These are phyloP conservation scores for Lagocephalus sceleratus DNA, from an alignment of 2,797 vertebrate genomes.

Conservation along the genomic window DNA sequence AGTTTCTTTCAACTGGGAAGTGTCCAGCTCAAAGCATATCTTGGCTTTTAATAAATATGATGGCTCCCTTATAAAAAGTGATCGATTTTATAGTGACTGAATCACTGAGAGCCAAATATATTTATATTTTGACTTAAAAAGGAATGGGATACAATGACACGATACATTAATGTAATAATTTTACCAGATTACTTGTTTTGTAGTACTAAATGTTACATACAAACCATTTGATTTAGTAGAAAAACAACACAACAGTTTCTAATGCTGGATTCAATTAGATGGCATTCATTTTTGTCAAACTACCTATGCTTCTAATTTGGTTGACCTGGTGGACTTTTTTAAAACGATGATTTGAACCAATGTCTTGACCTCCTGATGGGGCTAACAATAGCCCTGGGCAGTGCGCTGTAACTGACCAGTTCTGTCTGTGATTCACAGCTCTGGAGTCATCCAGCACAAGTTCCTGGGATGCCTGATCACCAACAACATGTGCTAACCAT, in stretches of 20 bases:
- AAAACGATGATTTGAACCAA: not conserved
- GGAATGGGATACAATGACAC: not conserved
- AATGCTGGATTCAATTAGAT: too few relatives aligned
- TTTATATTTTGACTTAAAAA: not conserved
- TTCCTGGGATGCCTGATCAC: conserved; percentile 32
- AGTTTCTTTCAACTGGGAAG: too few relatives aligned
- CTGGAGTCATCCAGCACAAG: conserved; percentile 15
- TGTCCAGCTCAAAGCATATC: not conserved
- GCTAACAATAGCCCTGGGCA: not conserved
- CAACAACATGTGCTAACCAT: conserved; percentile 63
- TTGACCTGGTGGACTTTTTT: not conserved
- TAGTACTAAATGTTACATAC: too few relatives aligned
- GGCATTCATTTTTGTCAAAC: not conserved
- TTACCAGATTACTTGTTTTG: too few relatives aligned
- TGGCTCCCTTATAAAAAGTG: not conserved
- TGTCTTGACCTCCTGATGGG: not conserved
- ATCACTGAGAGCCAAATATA: too few relatives aligned
- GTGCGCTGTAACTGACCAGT: conserved; percentile 13
- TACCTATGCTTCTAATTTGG: not conserved
- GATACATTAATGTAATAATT: not conserved
- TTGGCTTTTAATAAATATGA: not conserved
- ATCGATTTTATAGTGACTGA: not conserved
- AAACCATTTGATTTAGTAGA: too few relatives aligned
- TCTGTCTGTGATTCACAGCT: conserved; percentile 23
- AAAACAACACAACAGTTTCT: too few relatives aligned